Percentiles rank a stretch among this genome's conserved stretches.
Conservation (phyloP, 1,140 invertebrate species). For the Philopotamus ludificatus region DNA sequence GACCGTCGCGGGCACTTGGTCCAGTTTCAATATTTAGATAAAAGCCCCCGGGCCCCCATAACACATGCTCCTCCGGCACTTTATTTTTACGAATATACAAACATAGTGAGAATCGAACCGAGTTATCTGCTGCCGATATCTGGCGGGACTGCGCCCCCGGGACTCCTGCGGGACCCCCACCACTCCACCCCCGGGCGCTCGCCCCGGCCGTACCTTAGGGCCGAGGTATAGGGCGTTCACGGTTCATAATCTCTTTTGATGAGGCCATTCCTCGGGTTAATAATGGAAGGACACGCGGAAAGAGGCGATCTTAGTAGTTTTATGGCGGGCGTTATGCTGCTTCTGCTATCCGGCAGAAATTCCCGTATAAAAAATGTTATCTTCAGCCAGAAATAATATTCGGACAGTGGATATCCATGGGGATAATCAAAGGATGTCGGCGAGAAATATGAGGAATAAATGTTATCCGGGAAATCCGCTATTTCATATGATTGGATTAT, state of each 20-base stretch:
- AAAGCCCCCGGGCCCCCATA: neutral
- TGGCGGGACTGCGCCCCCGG: neutral
- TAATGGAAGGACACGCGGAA: conserved; percentile 38
- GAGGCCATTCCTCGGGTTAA: conserved; percentile 40
- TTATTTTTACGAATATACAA: conserved; percentile 10
- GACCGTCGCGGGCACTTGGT: neutral
- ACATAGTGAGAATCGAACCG: conserved; percentile 25
- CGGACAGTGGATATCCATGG: neutral
- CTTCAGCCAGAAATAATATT: neutral
- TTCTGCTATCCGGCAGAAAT: conserved; percentile 17
- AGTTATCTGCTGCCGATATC: conserved; percentile 27
- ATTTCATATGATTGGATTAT: too few species aligned
- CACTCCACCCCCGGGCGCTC: neutral
- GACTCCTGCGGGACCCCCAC: conserved; percentile 11
- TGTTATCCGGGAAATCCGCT: too few species aligned
- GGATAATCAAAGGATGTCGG: too few species aligned
- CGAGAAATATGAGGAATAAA: too few species aligned
- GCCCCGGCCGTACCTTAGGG: neutral
- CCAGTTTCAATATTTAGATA: conserved; percentile 22
- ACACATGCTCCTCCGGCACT: neutral
- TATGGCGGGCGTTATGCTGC: conserved; percentile 17
- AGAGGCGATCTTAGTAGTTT: conserved; percentile 31
- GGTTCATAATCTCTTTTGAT: conserved; percentile 42
- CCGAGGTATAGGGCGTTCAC: conserved; percentile 25
- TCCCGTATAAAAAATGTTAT: conserved; percentile 23